Evolutionary conservation across 2,113 vertebrate species (phyloP).

Genomic region (Ariopsis seemanni): DNA sequence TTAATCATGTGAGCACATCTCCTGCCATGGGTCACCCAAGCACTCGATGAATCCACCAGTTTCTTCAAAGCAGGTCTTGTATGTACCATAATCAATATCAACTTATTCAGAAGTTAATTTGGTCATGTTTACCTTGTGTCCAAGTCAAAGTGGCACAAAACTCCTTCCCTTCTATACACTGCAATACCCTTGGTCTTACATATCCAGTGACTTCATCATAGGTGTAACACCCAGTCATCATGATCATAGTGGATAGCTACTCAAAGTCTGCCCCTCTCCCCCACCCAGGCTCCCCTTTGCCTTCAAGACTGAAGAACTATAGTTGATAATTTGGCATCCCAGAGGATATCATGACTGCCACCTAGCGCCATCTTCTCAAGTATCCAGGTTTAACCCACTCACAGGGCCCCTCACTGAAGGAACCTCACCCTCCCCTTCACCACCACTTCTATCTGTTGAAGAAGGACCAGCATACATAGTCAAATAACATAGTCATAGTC

Average conservation of each 20-base stretch:
- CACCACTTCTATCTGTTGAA: neutral
- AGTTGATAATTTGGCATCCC: neutral
- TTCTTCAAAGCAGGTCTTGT: neutral
- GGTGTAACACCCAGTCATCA: no score
- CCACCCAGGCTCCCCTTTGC: no score
- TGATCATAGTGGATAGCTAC: neutral
- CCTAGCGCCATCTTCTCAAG: neutral
- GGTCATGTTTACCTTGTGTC: neutral
- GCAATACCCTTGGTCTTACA: neutral
- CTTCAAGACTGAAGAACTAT: neutral
- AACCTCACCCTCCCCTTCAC: neutral
- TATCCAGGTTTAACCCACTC: neutral
- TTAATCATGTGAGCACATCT: neutral
- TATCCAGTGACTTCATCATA: neutral
- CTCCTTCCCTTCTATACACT: neutral
- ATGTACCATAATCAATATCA: neutral
- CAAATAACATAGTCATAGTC: neutral
- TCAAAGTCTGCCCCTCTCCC: neutral
- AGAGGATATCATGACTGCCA: neutral
- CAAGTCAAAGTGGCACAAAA: neutral
- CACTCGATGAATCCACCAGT: neutral
- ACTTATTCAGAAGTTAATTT: neutral
- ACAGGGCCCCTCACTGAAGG: neutral
- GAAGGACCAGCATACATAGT: neutral
- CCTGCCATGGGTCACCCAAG: neutral